Base-by-base conservation (phyloP, 1,140 invertebrate species). In the Tenebrio molitor region DNA sequence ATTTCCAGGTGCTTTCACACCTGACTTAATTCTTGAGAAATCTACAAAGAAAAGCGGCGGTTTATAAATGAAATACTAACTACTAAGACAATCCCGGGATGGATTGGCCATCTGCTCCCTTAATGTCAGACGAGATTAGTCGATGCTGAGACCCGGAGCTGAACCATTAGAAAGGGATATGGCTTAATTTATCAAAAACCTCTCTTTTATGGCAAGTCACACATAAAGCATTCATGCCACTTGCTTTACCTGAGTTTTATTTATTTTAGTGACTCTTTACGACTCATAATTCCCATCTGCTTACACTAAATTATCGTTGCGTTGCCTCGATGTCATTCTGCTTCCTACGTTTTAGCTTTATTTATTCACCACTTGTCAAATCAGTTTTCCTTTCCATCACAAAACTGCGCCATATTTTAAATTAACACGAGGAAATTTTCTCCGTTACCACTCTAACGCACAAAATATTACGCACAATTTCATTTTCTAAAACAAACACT, bases 81-180 rank as follows among this genome's bases (percentile, higher is more conserved):
- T 42, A 29, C 42, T 44, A n/a, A 66, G 36, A 66, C 64, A 66
- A 66, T 41, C 23, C 36, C 7, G 17, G 36, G 42, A 66, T 66
- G 64, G 25, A 44, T 66, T 21, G 64, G 19, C 36, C 36, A 44
- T 66, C 64, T 66, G 64, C 42, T 66, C 64, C 36, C 36, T 41
- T 41, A 66, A 42, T 44, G 64, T 66, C 64, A 66, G 64, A 66
- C 17, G 36, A 66, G 64, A 66, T 66, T 66, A 66, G 64, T 66
- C 23, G 36, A 42, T 66, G 36, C 34, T 19, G 42, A 41, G 42
- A 44, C 42, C 17, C 19, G 36, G 23, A 66, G 19, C 33, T 44
- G 17, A 44, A 66, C 64, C 36, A 66, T 66, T 66, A 66, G 64
- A 66, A 66, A 42, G 12, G 64, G 64, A 66, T 44, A 66, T 44